Percentiles rank a stretch among this genome's conserved stretches.
Conservation (phyloP, 2,888 invertebrate species). For the Phrixothrix hirtus region DNA sequence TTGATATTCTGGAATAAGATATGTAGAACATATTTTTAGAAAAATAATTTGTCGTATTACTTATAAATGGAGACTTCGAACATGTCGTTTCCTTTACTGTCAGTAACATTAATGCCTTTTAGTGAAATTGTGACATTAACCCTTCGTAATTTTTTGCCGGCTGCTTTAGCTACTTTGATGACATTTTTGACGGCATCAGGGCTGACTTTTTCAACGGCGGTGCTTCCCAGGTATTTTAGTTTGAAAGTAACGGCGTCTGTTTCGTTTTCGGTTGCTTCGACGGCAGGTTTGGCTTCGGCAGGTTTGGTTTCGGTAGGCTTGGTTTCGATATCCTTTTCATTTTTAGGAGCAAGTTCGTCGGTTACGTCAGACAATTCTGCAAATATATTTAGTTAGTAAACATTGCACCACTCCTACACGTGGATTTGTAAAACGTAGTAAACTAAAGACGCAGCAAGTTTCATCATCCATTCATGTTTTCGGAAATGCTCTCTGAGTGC, state of each 20-base stretch:
- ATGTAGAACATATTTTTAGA: neutral
- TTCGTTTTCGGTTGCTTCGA: conserved; percentile 48
- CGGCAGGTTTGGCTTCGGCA: conserved; percentile 43
- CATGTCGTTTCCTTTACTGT: conserved; percentile 70
- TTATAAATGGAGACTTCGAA: conserved; percentile 84
- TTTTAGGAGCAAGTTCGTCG: conserved; percentile 70
- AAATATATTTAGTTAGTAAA: conserved; percentile 36
- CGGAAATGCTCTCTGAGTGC: conserved; percentile 9
- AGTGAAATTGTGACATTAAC: conserved; percentile 76
- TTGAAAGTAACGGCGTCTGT: conserved; percentile 59
- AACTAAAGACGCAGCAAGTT: conserved; percentile 10
- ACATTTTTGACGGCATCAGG: conserved; percentile 82
- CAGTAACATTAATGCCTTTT: conserved; percentile 76
- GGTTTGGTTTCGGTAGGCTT: conserved; percentile 43
- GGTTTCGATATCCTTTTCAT: conserved; percentile 59
- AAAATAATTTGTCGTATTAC: conserved; percentile 57
- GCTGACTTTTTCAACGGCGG: conserved; percentile 77
- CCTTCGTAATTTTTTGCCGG: conserved; percentile 63
- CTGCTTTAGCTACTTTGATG: conserved; percentile 65
- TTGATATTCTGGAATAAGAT: conserved; percentile 74
- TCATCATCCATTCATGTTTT: conserved; percentile 21
- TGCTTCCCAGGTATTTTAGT: conserved; percentile 75
- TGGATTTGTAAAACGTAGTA: conserved; percentile 12
- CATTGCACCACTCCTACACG: conserved; percentile 10
- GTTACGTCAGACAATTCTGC: conserved; percentile 69